Base-by-base conservation (phyloP, 2,797 vertebrate genomes). In the Pristis pectinata region DNA sequence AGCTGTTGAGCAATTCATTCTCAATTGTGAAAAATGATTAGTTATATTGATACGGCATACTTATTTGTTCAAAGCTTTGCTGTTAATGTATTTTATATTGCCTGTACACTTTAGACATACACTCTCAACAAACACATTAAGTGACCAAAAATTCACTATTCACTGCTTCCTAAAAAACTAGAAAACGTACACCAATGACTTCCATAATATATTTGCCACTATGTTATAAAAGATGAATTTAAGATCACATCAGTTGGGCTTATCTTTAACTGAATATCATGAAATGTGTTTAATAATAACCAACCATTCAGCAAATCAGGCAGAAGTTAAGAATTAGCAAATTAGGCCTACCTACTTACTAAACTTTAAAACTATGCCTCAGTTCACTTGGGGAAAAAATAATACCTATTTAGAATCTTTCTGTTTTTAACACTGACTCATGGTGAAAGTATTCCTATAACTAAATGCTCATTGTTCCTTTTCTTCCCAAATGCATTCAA, bases 21-120 rank as follows among this genome's bases (percentile, higher is more conserved):
- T 96, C 96, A 95, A 95, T 96, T 96, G 97, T 97, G 96, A 95
- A 95, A 96, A 96, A 53, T 95, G 96, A 97, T 96, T 96, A 97
- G 96, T 96, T 96, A 95, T 95, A 95, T 96, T 96, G 96, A 95
- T 95, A 95, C 96, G 96, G 96, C 96, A 96, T 96, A 93, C 95
- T 94, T 10, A 94, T 94, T 95, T 96, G 95, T 95, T 95, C 95
- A 95, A 96, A 95, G 59, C 17, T 93, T 91, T 93, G 64, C 34
- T 61, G 2, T n/a, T 61, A n/a, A 37, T 89, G 53, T 11, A 87
- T 87, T 49, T 41, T 83, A 49, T 27, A 27, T 44, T 83, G 22
- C 22, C 49, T 82, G 8, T 80, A 49, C 49, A 49, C 49, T 49
- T 49, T 49, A 49, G 49, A 2, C 49, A 49, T 49, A 49, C 49